Evolutionary conservation across 2,113 vertebrate genomes (phyloP).

Genomic region (Cichladusa arquata): DNA sequence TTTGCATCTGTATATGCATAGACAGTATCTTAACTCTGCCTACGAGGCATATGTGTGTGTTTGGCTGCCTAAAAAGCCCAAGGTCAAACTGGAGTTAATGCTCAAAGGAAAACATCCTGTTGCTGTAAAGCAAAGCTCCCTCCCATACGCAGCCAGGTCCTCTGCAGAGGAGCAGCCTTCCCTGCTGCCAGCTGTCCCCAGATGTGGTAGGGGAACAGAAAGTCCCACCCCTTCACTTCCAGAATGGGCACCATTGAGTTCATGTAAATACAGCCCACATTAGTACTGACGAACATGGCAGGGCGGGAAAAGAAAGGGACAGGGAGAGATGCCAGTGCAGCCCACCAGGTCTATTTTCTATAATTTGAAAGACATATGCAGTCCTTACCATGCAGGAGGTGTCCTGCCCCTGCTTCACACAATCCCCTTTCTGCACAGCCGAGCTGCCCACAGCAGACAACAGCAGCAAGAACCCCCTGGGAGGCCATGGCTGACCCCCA

Average conservation of each 20-base stretch:
- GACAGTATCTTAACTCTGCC: neutral
- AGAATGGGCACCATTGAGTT: neutral
- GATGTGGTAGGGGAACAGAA: neutral
- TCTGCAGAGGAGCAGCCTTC: neutral
- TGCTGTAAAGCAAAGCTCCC: neutral
- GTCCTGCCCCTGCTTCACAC: neutral
- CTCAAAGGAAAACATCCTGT: neutral
- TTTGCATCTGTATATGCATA: neutral
- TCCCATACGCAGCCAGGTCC: neutral
- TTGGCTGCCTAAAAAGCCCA: neutral
- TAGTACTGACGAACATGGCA: neutral
- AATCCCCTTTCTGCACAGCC: neutral
- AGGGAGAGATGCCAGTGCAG: neutral
- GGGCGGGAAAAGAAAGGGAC: neutral
- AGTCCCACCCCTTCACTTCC: neutral
- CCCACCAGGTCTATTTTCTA: neutral
- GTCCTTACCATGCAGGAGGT: neutral
- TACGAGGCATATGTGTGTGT: neutral
- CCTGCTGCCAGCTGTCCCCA: neutral
- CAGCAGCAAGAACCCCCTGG: neutral
- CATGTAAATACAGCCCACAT: rapidly evolving
- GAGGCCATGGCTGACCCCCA: neutral
- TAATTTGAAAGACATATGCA: rapidly evolving
- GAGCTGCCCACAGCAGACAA: rapidly evolving
- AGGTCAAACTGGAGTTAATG: neutral